Conservation (phyloP, 2,888 invertebrate genomes). For the Hirtodrosophila trivittata region DNA sequence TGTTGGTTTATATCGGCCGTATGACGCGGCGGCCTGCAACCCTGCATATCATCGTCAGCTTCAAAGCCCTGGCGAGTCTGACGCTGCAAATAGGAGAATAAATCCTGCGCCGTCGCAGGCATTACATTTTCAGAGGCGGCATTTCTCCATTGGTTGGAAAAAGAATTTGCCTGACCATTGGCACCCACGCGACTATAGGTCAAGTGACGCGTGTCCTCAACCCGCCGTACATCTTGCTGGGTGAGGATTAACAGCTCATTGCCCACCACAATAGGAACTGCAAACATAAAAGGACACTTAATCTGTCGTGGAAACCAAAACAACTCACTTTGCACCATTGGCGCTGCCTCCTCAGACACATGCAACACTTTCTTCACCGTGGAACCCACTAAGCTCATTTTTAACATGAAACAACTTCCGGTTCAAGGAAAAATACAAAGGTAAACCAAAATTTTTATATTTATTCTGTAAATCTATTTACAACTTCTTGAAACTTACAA, state of each 20-base stretch:
- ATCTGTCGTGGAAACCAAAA: too few relatives aligned
- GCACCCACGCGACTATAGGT: constrained; percentile 59
- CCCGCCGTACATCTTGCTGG: constrained; percentile 80
- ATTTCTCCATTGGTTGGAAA: too few relatives aligned
- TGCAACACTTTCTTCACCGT: constrained; percentile 54
- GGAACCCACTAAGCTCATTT: constrained; percentile 37
- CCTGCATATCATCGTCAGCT: neutral
- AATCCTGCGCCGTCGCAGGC: neutral
- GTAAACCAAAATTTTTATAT: constrained; percentile 2
- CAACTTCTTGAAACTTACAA: constrained; percentile 1
- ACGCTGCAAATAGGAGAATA: neutral
- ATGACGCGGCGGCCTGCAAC: too few relatives aligned
- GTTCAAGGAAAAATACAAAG: too few relatives aligned
- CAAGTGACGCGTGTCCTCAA: constrained; percentile 72
- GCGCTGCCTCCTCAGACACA: constrained; percentile 73
- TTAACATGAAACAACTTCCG: too few relatives aligned
- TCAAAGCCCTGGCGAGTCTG: neutral
- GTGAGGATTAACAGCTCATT: constrained; percentile 71
- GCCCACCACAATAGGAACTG: constrained; percentile 78
- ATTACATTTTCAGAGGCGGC: neutral
- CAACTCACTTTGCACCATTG: constrained; percentile 69
- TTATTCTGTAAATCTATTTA: neutral
- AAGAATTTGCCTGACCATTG: constrained; percentile 51
- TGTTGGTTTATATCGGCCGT: constrained; percentile 43
- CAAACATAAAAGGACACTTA: neutral